A percentile compares a stretch with the other conserved stretches of the same genome.
These are phyloP conservation scores for Chiroxiphia lanceolata DNA, from an alignment of 2,797 vertebrate species.

Conservation along the genomic window DNA sequence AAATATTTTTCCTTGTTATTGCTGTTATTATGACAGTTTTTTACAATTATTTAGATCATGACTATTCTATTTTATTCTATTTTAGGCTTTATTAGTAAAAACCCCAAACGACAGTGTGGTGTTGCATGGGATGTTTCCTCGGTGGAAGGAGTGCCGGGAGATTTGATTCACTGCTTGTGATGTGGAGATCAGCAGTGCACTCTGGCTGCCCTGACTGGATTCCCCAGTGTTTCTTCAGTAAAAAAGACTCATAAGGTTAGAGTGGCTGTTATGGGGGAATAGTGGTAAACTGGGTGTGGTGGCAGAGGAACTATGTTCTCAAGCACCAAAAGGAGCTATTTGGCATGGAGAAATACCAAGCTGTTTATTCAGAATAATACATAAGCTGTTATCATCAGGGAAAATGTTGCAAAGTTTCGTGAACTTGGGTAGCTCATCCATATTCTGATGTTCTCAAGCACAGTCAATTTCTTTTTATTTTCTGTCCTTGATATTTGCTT, in stretches of 20 bases:
- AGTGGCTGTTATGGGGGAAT: background rate
- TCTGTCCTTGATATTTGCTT: conserved; percentile 5
- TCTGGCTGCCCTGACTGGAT: conserved; percentile 45
- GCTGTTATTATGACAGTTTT: background rate
- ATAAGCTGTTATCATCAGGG: background rate
- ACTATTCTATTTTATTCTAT: background rate
- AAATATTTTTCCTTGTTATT: background rate
- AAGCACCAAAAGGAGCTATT: background rate
- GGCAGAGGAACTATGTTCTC: background rate
- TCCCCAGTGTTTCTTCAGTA: background rate
- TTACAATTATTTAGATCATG: background rate
- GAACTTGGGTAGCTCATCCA: background rate
- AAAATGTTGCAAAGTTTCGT: background rate
- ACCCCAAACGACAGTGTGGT: background rate
- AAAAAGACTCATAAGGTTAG: background rate
- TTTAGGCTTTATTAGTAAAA: background rate
- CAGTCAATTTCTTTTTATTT: background rate
- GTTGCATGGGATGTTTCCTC: background rate
- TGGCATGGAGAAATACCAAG: background rate
- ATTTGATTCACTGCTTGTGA: conserved; percentile 16
- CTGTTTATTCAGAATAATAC: background rate
- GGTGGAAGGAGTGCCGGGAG: conserved; percentile 1
- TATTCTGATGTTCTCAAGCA: background rate
- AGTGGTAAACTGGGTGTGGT: background rate
- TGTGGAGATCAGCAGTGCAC: conserved; percentile 45